Base-by-base conservation (phyloP, 2,888 invertebrate species). In the Cryptocephalus moraei region DNA sequence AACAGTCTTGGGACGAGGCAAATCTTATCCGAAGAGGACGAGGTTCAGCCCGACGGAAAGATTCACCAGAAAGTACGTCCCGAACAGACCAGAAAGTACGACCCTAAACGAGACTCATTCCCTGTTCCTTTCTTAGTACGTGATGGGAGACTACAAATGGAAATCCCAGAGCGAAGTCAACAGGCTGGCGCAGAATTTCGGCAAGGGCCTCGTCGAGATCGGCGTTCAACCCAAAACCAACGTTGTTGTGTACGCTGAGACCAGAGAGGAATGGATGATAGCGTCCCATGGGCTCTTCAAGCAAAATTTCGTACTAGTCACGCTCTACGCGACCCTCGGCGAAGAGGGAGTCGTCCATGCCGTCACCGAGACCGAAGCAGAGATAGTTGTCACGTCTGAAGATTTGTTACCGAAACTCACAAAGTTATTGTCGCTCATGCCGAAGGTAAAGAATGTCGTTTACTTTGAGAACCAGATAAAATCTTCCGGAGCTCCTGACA, bases 311-410 rank as follows among this genome's bases (percentile, higher is more conserved):
- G 85, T 90, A 31, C 89, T 96, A 63, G 94, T 94, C 1, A 97
- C 96, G 0, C 84, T 97, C 57, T 97, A 97, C 70, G 89, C 96
- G 1, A 96, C 95, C 0, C 76, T 96, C 9, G 95, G 95, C 32
- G 91, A 93, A 65, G 95, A 95, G 4, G 96, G 93, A 2, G 87
- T 97, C 52, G 83, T 87, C 6, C 93, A 94, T 72, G 94, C 93
- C 58, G 86, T 97, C 64, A 92, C 91, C 67, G 94, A 97, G 75
- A 92, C 95, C 0, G 91, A 93, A 66, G 92, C 90, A 1, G 82
- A 85, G 41, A 84, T 88, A 9, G 86, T 96, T 32, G 87, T 97
- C 66, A 95, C 95, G 11, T 84, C 90, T 31, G 85, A 87, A 68
- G 90, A 92, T 49, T 78, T 96, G 47, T 73, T 96, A 65, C 86